These are phyloP conservation scores for Pegoplata infirma DNA, from an alignment of 2,888 invertebrate species.

Conservation along the genomic window DNA sequence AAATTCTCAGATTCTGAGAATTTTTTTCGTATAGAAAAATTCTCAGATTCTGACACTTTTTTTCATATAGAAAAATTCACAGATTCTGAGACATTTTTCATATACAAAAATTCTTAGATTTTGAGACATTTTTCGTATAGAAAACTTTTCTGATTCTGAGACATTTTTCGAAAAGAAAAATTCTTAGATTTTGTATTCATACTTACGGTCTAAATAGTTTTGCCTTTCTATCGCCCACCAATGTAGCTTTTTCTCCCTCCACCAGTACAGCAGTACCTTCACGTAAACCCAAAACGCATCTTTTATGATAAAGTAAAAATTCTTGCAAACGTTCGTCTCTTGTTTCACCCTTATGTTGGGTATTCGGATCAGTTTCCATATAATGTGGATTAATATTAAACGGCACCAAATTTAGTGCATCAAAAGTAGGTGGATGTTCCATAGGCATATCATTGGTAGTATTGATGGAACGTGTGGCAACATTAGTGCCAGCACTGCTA, in stretches of 20 bases:
- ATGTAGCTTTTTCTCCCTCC: constrained; percentile 80
- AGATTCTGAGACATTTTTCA: no score
- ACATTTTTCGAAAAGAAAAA: no score
- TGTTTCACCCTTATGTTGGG: constrained; percentile 87
- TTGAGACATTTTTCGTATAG: no score
- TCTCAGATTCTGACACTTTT: no score
- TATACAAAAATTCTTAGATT: no score
- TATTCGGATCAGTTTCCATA: constrained; percentile 81
- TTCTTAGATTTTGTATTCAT: no score
- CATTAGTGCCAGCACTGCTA: constrained; percentile 90
- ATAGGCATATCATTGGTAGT: constrained; percentile 95
- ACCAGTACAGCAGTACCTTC: constrained; percentile 85
- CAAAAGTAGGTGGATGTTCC: constrained; percentile 84
- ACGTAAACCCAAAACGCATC: constrained; percentile 84
- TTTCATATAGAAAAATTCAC: no score
- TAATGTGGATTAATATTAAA: constrained; percentile 94
- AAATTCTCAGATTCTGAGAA: no score
- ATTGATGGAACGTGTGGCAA: constrained; percentile 87
- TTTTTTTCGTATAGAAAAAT: no score
- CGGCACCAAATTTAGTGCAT: constrained; percentile 85
- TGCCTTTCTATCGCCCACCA: constrained; percentile 83
- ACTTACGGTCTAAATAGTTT: constrained; percentile 83
- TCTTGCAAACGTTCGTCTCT: constrained; percentile 86
- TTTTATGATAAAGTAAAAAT: constrained; percentile 82
- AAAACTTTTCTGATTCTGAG: no score